Conservation (phyloP, 2,797 vertebrate species). For the Protonibea diacanthus region DNA sequence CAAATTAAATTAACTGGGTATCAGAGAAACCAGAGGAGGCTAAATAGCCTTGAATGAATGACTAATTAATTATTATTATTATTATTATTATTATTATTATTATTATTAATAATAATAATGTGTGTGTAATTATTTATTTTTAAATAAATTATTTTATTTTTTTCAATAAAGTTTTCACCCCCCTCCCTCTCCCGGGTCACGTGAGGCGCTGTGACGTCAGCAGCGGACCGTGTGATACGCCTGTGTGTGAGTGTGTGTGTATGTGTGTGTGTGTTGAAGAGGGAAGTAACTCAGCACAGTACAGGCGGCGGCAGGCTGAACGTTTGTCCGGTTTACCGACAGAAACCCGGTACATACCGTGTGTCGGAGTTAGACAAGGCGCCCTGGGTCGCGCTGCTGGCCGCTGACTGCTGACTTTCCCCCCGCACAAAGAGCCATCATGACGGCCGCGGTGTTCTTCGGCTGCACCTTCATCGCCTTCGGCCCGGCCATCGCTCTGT, state of each 20-base stretch:
- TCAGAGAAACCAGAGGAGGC: no score
- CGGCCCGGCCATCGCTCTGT: conserved; percentile 87
- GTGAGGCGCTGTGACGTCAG: conserved; percentile 37
- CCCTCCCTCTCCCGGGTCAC: conserved; percentile 8
- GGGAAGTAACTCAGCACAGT: background rate
- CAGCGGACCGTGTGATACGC: conserved; percentile 12
- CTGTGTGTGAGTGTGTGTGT: background rate
- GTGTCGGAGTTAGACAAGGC: background rate
- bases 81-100: no score
- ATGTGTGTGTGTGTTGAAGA: background rate
- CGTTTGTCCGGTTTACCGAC: background rate
- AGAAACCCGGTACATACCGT: rapidly evolving
- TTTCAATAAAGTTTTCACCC: conserved; percentile 27
- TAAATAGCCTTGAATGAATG: no score
- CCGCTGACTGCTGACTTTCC: background rate
- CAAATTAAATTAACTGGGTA: no score
- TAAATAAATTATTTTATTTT: no score
- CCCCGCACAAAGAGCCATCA: conserved; percentile 54
- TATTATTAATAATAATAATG: no score
- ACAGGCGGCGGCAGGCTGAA: background rate
- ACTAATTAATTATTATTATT: no score
- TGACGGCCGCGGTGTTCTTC: conserved; percentile 89
- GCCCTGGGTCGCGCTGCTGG: conserved; percentile 6
- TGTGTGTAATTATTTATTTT: background rate
- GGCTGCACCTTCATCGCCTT: conserved; percentile 89